phyloP scores from a whole-genome alignment of 2,113 vertebrate species.

The Macaca nemestrina region DNA sequence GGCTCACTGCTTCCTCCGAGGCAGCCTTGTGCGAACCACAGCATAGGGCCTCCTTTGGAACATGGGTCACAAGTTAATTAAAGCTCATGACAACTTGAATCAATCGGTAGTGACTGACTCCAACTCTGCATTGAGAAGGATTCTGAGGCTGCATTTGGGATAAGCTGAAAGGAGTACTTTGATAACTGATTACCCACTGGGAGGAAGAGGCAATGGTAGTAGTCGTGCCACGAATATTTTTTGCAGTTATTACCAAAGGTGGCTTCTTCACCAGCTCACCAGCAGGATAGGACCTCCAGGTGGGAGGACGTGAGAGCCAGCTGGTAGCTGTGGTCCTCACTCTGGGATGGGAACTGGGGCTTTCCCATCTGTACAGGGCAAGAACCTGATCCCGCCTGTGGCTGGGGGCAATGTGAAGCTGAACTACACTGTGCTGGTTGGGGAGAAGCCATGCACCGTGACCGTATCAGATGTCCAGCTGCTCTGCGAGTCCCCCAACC shows the following conservation, averaged over 20 bases:
- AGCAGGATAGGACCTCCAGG: fast-evolving
- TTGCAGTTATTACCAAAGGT: not conserved
- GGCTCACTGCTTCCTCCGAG: not conserved
- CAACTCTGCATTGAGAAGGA: not conserved
- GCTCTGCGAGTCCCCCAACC: slow-evolving; percentile 96
- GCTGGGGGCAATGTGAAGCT: slow-evolving; percentile 94
- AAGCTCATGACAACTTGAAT: not conserved
- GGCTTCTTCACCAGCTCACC: not conserved
- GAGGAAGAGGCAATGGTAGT: not conserved
- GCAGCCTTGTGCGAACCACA: not conserved
- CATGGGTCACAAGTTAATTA: not conserved
- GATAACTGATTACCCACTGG: not conserved
- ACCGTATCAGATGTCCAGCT: slow-evolving; percentile 98
- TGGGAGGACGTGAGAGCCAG: too few species aligned
- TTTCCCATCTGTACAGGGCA: slow-evolving; percentile 86
- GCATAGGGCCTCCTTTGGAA: not conserved
- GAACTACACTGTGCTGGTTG: slow-evolving; percentile 96
- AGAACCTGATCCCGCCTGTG: slow-evolving; percentile 94
- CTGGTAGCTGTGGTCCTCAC: not conserved
- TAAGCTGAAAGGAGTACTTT: not conserved
- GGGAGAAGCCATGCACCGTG: slow-evolving; percentile 94
- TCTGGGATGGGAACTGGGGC: not conserved
- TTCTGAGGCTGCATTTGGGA: not conserved
- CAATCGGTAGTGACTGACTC: not conserved
- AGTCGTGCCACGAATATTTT: fast-evolving